phyloP scores from a whole-genome alignment of 2,888 invertebrate genomes.

The Rhingia rostrata region DNA sequence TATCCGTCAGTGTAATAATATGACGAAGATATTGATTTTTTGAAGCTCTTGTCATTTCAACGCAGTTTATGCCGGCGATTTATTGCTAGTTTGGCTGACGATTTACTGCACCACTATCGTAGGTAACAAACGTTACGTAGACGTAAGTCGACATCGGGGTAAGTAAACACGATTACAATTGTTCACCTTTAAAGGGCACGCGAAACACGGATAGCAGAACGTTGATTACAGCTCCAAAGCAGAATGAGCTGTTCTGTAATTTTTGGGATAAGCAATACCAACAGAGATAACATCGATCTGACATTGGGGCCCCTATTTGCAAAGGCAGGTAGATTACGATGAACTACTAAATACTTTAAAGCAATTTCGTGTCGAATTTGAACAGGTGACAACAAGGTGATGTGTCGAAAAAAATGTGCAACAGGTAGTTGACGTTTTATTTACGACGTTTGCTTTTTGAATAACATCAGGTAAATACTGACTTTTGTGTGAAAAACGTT shows the following conservation, averaged over 20 bases:
- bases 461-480: background rate
- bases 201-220: background rate
- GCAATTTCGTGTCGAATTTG: background rate
- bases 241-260: background rate
- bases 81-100: no score
- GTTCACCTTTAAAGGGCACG: background rate
- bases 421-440: background rate
- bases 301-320: no score
- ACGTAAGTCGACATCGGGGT: no score
- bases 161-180: background rate
- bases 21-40: no score
- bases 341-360: no score
- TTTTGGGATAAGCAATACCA: background rate
- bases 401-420: background rate
- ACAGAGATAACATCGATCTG: no score
- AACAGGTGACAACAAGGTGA: constrained; percentile 1
- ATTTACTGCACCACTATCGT: no score
- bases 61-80: no score
- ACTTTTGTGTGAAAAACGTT: background rate
- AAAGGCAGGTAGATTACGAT: no score
- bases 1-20: no score
- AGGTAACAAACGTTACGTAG: no score
- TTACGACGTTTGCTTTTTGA: constrained; percentile 1
- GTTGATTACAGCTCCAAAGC: constrained; percentile 14
- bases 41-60: no score